Evolutionary conservation across 1,140 invertebrate species (phyloP).

Genomic region (Drosophila nannoptera): DNA sequence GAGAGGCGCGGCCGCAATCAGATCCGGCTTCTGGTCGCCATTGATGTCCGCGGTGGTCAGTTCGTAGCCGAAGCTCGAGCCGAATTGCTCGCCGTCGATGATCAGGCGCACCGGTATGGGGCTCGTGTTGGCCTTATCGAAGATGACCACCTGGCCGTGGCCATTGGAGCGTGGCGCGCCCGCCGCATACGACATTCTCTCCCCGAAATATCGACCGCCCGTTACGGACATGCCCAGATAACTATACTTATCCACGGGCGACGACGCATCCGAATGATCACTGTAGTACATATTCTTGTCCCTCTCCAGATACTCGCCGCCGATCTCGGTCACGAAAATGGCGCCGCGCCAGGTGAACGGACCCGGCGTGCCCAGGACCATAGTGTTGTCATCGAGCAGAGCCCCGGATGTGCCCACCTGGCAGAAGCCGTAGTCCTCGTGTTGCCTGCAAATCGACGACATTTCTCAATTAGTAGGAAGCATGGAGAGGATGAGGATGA

Average conservation of each 20-base stretch:
- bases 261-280: slow-evolving; percentile 83
- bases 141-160: slow-evolving; percentile 91
- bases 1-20: slow-evolving; percentile 94
- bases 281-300: slow-evolving; percentile 90
- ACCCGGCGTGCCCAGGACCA: slow-evolving; percentile 91
- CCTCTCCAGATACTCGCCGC: slow-evolving; percentile 85
- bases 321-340: slow-evolving; percentile 88
- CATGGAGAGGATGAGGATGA: too few relatives aligned
- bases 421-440: slow-evolving; percentile 94
- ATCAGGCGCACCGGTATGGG: slow-evolving; percentile 83
- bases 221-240: slow-evolving; percentile 92
- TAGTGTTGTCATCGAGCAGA: slow-evolving; percentile 88
- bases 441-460: slow-evolving; percentile 73
- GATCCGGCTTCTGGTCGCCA: slow-evolving; percentile 91
- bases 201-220: slow-evolving; percentile 87
- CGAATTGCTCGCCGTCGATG: slow-evolving; percentile 91
- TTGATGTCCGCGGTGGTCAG: slow-evolving; percentile 91
- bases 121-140: slow-evolving; percentile 83
- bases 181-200: slow-evolving; percentile 86
- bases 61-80: slow-evolving; percentile 94
- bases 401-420: slow-evolving; percentile 94
- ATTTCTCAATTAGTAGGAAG: slow-evolving; percentile 26
- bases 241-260: slow-evolving; percentile 92
- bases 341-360: slow-evolving; percentile 93
- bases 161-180: slow-evolving; percentile 92